These are phyloP conservation scores for Halichoeres trimaculatus DNA, from an alignment of 2,113 vertebrate species.

Conservation along the genomic window DNA sequence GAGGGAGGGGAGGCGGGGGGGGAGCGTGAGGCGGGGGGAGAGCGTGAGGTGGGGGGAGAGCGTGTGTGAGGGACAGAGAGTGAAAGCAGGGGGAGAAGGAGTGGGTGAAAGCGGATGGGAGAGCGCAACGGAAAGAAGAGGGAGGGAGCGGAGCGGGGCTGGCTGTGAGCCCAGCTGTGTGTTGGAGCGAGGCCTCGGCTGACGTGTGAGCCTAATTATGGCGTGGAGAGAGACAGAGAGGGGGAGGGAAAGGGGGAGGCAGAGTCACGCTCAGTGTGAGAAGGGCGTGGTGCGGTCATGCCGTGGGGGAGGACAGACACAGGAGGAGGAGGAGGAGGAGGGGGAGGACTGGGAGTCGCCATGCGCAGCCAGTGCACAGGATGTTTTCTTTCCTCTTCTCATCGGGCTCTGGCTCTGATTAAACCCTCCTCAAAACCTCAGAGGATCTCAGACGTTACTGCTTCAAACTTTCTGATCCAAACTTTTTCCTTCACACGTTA, in stretches of 20 bases:
- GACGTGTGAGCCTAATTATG: slow-evolving; percentile 83
- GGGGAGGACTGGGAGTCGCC: background rate
- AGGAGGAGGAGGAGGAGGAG: slow-evolving; percentile 10
- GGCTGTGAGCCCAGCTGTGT: slow-evolving; percentile 80
- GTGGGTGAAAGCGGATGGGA: slow-evolving; percentile 67
- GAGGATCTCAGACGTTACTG: no score
- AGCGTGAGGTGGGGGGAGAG: slow-evolving; percentile 50
- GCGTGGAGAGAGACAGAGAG: slow-evolving; percentile 70
- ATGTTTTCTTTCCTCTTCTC: slow-evolving; percentile 62
- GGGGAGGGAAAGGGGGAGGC: slow-evolving; percentile 16
- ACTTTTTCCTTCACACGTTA: no score
- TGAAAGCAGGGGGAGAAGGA: slow-evolving; percentile 21
- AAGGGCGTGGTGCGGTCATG: slow-evolving; percentile 79
- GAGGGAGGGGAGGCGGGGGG: slow-evolving; percentile 55
- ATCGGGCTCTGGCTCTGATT: slow-evolving; percentile 56
- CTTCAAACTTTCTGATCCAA: no score
- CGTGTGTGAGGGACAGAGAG: slow-evolving; percentile 53
- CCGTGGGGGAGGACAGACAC: slow-evolving; percentile 66
- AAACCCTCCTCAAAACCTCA: no score
- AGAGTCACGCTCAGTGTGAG: slow-evolving; percentile 74
- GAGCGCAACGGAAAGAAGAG: slow-evolving; percentile 60
- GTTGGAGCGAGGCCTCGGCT: slow-evolving; percentile 77
- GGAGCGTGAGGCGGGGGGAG: slow-evolving; percentile 52
- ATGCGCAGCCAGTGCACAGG: slow-evolving; percentile 40
- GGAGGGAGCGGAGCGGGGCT: slow-evolving; percentile 31